Evolutionary conservation across 2,888 invertebrate genomes (phyloP), one percentile per base, ranked within the genome.

Genomic region (Pycnomerus fuliginosus): DNA sequence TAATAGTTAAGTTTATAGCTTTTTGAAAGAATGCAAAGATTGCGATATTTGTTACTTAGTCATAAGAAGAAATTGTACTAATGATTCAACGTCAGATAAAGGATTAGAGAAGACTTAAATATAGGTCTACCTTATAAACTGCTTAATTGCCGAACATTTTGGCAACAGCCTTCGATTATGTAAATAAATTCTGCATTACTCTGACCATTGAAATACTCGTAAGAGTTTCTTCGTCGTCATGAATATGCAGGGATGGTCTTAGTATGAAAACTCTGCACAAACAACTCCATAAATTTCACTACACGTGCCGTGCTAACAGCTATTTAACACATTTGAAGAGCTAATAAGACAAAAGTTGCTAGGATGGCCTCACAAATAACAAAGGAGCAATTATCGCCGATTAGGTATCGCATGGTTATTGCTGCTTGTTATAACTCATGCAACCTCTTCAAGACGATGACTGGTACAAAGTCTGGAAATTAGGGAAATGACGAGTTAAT

Each of bases 281-380:
- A 50, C 48, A 50, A 53, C 48, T 31, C 53, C 44, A 51, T 51
- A 49, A 50, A 50, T 49, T 48, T 48, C 49, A 34, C 32, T 50
- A 50, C 53, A 52, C 52, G 53, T 54, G 53, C 43, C 50, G 28
- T 34, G 35, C 43, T 48, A 46, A 46, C 40, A 52, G 42, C 47
- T 47, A 40, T 39, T 50, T 50, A 48, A 54, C 50, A 48, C 48
- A 45, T 50, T 52, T 41, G n/a, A 42, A 47, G 37, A 42, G 36
- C 44, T 47, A 47, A 49, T 50, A 44, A 52, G 46, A 52, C 49
- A 49, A 52, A 48, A 52, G 49, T 36, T 44, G 30, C 30, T 43
- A 22, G 35, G 47, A 48, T 48, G 48, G 48, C 48, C 48, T 48
- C 41, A 43, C 41, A 43, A 37, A 38, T 38, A 48, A 48, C 48